Evolutionary conservation across 2,888 invertebrate species (phyloP).

Genomic region (Drosophila greeni): DNA sequence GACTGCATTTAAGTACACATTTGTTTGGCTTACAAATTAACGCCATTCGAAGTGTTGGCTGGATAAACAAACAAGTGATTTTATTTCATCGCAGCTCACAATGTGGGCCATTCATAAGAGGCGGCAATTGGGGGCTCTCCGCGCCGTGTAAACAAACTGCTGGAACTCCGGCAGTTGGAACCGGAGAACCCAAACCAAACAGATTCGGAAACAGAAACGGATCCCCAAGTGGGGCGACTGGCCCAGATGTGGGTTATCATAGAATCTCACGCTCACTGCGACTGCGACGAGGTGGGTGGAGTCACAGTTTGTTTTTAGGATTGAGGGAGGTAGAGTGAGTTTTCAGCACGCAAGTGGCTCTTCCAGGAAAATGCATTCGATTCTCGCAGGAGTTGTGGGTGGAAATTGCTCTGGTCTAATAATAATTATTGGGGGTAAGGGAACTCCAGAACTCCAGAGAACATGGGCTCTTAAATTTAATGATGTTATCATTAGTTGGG

Average conservation of each 20-base stretch:
- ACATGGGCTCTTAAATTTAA: conserved; percentile 4
- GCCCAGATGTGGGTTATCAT: conserved; percentile 39
- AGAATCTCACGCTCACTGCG: conserved; percentile 41
- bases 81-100: conserved; percentile 46
- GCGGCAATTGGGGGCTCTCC: conserved; percentile 34
- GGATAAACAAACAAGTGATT: conserved; percentile 43
- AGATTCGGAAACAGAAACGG: conserved; percentile 20
- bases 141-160: conserved; percentile 35
- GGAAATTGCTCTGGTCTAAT: conserved; percentile 16
- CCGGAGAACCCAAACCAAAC: conserved; percentile 6
- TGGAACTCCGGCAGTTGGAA: conserved; percentile 13
- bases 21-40: conserved; percentile 58
- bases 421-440: background rate
- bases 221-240: conserved; percentile 16
- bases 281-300: conserved; percentile 26
- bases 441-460: background rate
- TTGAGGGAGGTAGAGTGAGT: conserved; percentile 19
- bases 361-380: conserved; percentile 31
- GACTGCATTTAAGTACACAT: conserved; percentile 24
- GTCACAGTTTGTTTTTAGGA: conserved; percentile 33
- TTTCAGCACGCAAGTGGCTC: conserved; percentile 27
- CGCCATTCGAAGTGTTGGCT: conserved; percentile 43
- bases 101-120: conserved; percentile 67
- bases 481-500: conserved; percentile 15
- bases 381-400: background rate